Base-by-base conservation (phyloP, 2,888 invertebrate species). In the Dusona sp. region DNA sequence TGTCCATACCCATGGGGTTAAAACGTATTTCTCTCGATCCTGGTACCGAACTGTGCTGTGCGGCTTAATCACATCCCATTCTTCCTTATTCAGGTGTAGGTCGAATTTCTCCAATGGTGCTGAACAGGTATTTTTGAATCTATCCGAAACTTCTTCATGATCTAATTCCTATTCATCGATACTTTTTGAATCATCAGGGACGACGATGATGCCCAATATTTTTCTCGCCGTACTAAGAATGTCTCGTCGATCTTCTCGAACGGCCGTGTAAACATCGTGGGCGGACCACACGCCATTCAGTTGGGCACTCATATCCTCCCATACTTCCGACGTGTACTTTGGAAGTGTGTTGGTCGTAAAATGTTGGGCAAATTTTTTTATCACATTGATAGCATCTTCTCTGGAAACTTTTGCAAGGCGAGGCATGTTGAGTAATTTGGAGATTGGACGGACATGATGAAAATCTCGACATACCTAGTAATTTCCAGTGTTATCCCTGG, bases 1-100 rank as follows among this genome's bases (percentile, higher is more conserved):
- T 19, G 87, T 81, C 87, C 85, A 87, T 7, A 74, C 73, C 13
- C 77, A 38, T 22, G 57, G 82, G 16, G 22, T 57, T 13, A 83
- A 57, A 16, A 83, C 83, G 6, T 67, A 75, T 38, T 16, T 57
- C 3, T 68, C 54, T 11, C 85, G 68, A 3, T 72, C 70, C n/a
- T 54, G 61, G n/a, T 78, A 85, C 3, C 7, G 19, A 22, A 54
- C 42, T 4, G 61, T 33, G 13, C 79, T 65, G 6, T 48, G 38
- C 13, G 84, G 82, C 51, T 79, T 82, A 3, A 75, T 74, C 48
- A 61, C 36, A 22, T 68, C 38, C 83, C 74, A 83, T 61, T 85
- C 72, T 45, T 67, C 33, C n/a, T 72, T 54, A 6, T 57, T 85
- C 67, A 82, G 77, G 16, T 54, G 11, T 19, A 85, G n/a, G 13